phyloP scores from a whole-genome alignment of 2,797 vertebrate species.

The Chromis chromis region DNA sequence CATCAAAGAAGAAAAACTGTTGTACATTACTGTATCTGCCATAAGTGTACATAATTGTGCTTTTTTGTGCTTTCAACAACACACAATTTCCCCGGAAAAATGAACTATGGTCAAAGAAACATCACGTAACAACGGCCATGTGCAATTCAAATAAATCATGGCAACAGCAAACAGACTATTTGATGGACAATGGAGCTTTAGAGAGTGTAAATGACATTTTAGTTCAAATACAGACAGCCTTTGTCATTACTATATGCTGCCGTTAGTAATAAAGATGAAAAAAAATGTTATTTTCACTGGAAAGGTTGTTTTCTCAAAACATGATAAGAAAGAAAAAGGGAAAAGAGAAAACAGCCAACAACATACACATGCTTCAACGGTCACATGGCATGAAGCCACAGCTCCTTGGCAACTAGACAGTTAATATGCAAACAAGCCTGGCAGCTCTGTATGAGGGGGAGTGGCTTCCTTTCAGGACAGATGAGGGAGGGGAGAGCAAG shows the following conservation, averaged over 20 bases:
- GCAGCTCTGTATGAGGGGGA: constrained; percentile 73
- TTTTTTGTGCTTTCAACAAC: background rate
- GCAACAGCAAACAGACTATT: background rate
- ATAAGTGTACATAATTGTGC: background rate
- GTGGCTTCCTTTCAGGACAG: constrained; percentile 73
- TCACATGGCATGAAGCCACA: constrained; percentile 74
- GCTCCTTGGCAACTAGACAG: constrained; percentile 82
- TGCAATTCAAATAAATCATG: background rate
- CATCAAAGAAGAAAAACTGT: background rate
- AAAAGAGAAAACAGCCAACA: constrained; percentile 28
- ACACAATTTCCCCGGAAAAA: background rate
- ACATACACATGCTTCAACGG: constrained; percentile 63
- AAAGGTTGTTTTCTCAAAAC: constrained; percentile 15
- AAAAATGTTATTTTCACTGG: background rate
- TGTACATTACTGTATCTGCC: background rate
- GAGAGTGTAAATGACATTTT: background rate
- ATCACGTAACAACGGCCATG: background rate
- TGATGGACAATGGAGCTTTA: background rate
- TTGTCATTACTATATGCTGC: background rate
- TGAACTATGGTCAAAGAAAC: background rate
- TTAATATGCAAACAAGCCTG: constrained; percentile 87
- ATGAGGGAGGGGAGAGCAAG: constrained; percentile 60
- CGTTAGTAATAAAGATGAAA: background rate
- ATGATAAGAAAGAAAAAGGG: background rate
- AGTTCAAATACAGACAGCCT: background rate